Base-by-base conservation (phyloP, 2,888 invertebrate species). In the Tachystola acroxantha region DNA sequence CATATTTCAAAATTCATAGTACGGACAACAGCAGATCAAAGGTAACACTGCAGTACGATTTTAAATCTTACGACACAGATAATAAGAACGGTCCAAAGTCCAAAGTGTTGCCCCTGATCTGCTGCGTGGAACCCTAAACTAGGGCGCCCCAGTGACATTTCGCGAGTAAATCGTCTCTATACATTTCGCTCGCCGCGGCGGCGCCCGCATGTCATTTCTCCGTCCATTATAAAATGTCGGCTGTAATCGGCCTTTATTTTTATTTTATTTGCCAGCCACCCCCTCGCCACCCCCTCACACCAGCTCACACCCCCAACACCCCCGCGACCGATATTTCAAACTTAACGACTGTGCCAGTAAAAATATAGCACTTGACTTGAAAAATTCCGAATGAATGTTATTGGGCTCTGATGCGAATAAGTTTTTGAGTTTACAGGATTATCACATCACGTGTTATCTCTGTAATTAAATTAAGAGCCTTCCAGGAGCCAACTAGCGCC, bases 181-280 rank as follows among this genome's bases (percentile, higher is more conserved):
- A 39, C 43, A 39, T 27, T 24, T 19, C 24, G 7, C 29, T 27
- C 35, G 35, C 35, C 73, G 46, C 43, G 49, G 44, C 57, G 81
- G 78, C 81, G 82, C 84, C 85, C 85, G 84, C 84, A 81, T 85
- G 84, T 80, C 82, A 80, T 82, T 82, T 75, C 66, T 57, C 45
- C 69, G 75, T 71, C 82, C 80, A 85, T 86, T 86, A 85, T 84
- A 85, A 85, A 84, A 84, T 82, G 85, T 80, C 82, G 81, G 73
- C 70, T 53, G 76, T 80, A 80, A 81, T 80, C 81, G 80, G 70
- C 75, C 78, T 82, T 81, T 80, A 81, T 84, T 84, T 84, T 84
- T 82, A 82, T 85, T 85, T 85, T 78, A 81, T 82, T 81, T 76
- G 75, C 74, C 71, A 65, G 65, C 72, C 67, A 57, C 66, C 71